Base-by-base conservation (phyloP, 2,888 invertebrate genomes). In the Morinoia aosen region DNA sequence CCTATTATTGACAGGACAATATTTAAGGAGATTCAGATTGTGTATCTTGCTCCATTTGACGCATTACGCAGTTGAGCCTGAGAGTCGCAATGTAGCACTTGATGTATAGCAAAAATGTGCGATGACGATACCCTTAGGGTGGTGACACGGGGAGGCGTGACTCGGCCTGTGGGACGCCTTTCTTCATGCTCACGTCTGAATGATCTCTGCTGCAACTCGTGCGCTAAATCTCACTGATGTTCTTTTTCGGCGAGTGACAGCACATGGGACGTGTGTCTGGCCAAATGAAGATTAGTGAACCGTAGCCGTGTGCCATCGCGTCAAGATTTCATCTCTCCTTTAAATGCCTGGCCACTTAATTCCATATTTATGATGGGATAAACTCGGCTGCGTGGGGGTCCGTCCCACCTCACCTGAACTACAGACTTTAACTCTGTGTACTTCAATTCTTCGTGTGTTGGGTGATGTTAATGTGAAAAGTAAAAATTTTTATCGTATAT, bases 281-380 rank as follows among this genome's bases (percentile, higher is more conserved):
- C 40, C 40, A 90, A 90, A 90, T 90, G 90, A 48, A 90, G 90
- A 90, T 90, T 90, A 40, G 90, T 90, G 39, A 48, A 90, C 48
- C 12, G 12, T 19, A 90, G 40, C 39, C 48, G 90, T 40, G 48
- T 90, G 90, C 90, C 48, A 90, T 40, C 90, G 40, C 90, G 39
- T 90, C 90, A 90, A 90, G 90, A 90, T 40, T 90, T 90, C 48
- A 90, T 90, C 90, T 88, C 33, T 90, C 48, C 48, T 90, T 90
- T 90, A 48, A 90, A 40, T 14, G 90, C 33, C 76, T 33, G 76
- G 76, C 76, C 61, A 61, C 61, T 76, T 33, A 76, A 76, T 76
- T 76, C 33, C 33, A 33, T 76, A 76, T 76, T 76, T 76, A 76
- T 76, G 76, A 33, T 76, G 25, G 33, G 76, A 76, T 76, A 76